Evolutionary conservation across 2,888 invertebrate species (phyloP), one percentile per base, ranked within the genome.

Genomic region (Leptopilina drosophilae): DNA sequence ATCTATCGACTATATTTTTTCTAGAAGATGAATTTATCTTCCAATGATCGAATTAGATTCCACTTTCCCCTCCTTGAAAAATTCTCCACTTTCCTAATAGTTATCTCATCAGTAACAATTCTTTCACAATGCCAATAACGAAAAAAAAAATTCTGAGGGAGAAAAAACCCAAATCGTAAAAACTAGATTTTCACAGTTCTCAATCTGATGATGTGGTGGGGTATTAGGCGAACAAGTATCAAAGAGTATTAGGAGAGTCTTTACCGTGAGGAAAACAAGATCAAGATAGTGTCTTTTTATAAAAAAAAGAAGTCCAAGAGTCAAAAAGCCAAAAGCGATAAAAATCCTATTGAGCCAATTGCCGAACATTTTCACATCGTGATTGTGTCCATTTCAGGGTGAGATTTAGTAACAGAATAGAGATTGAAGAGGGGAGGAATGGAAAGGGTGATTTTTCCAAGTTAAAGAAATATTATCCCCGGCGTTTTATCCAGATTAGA

Each of bases 361-460:
- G 78, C 69, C 78, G 79, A 82, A 81, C 83, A 83, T 85, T 86
- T 85, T 86, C 83, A 84, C 82, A 81, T 79, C 14, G 40, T 76
- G 81, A 80, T 56, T 75, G 33, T 20, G 62, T 46, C 62, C 9
- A 15, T 14, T 59, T 2, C 33, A 46, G 46, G 64, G 73, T 33
- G 64, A 76, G 79, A 78, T 78, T 69, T 76, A 67, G 69, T 77
- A 76, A 79, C 78, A 67, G 76, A 81, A 59, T n/a, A 59, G 59
- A 7, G 59, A 12, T 49, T 11, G 11, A 69, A 56, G 78, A 75
- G 64, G 75, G 78, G 73, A 64, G 78, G 73, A 64, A 33, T 33
- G 67, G 78, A 82, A 77, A 80, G 81, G 77, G 79, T 82, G 83
- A 85, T 86, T 86, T 87, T 86, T 85, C 81, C 79, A 79, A 79